Evolutionary conservation across 2,113 vertebrate genomes (phyloP).

Genomic region (Lophotis ruficrista): DNA sequence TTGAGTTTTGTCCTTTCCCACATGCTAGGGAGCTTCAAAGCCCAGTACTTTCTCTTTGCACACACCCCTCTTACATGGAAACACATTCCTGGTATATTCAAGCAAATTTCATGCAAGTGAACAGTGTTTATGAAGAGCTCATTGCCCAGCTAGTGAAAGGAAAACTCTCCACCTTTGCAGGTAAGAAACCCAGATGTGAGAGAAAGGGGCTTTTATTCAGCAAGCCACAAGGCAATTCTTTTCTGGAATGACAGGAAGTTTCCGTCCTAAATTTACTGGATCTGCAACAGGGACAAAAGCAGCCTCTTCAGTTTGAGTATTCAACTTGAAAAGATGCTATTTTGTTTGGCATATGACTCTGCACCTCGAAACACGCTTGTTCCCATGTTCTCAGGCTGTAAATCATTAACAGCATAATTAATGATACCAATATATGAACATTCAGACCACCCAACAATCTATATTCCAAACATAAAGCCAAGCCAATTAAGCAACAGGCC

Average conservation of each 20-base stretch:
- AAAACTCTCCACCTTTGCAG: not conserved
- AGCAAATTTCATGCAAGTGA: not conserved
- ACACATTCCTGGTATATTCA: not conserved
- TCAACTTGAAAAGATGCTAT: rapidly evolving
- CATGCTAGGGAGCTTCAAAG: not conserved
- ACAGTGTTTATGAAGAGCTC: not conserved
- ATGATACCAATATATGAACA: not conserved
- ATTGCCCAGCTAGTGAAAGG: not conserved
- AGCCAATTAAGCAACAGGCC: not conserved
- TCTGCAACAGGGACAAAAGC: not conserved
- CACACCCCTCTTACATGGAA: not conserved
- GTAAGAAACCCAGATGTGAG: not conserved
- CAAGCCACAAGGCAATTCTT: not conserved
- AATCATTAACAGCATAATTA: not conserved
- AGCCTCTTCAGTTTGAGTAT: not conserved
- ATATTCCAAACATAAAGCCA: not conserved
- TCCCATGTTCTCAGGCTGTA: not conserved
- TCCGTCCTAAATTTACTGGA: not conserved
- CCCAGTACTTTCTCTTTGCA: not conserved
- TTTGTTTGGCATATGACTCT: not conserved
- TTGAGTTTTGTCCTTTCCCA: not conserved
- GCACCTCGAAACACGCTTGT: not conserved
- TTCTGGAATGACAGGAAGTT: rapidly evolving
- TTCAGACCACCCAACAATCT: not conserved
- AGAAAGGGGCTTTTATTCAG: not conserved